Conservation (phyloP, 1,140 invertebrate genomes). For the Acromyrmex charruanus region DNA sequence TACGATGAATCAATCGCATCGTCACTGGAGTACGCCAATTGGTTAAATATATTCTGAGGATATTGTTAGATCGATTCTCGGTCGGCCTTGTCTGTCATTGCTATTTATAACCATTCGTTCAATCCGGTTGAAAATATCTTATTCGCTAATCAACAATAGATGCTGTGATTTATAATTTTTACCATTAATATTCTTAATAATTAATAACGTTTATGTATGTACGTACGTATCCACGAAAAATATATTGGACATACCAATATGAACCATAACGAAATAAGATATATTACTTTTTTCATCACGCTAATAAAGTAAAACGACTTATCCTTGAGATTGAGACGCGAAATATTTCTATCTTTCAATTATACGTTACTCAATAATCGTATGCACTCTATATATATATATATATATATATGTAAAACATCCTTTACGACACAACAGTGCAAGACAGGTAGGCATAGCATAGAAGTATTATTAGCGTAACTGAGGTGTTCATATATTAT, state of each 20-base stretch:
- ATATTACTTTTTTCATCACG: background rate
- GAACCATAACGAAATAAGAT: background rate
- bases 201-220: background rate
- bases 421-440: background rate
- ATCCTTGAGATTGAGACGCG: background rate
- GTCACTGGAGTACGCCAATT: conserved; percentile 19
- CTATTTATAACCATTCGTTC: conserved; percentile 37
- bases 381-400: background rate
- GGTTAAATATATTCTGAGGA: conserved; percentile 42
- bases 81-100: background rate
- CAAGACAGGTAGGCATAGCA: background rate
- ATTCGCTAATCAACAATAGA: background rate
- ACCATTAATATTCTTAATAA: background rate
- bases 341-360: background rate
- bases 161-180: conserved; percentile 1
- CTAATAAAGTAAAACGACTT: background rate
- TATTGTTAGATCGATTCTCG: conserved; percentile 43
- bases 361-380: conserved; percentile 1
- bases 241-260: background rate
- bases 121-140: background rate
- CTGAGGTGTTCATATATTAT: conserved; percentile 24
- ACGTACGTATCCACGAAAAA: background rate
- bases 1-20: conserved; percentile 46
- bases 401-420: background rate
- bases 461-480: conserved; percentile 25